Base-by-base conservation (phyloP, 2,113 vertebrate genomes). In the Nerophis lumbriciformis region DNA sequence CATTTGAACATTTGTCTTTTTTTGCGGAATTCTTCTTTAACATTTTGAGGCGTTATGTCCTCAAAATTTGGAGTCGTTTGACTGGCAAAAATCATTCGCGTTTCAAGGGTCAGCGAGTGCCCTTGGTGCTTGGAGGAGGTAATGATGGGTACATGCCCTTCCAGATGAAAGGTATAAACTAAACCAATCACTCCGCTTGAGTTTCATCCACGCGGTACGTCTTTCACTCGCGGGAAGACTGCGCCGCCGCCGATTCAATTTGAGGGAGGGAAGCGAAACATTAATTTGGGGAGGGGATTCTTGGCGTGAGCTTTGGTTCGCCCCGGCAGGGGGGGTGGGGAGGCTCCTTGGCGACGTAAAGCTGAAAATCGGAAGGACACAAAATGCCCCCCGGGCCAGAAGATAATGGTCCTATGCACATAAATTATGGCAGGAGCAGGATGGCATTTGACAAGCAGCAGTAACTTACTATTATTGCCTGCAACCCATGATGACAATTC, bases 391-490 rank as follows among this genome's bases (percentile, higher is more conserved):
- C 57, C 48, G 78, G 83, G 79, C 62, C 72, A 42, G 39, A 71
- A 83, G 77, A 84, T 79, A 83, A 74, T 73, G 70, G 72, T 69
- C 62, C 73, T 63, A 37, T 69, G 60, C 70, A 66, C 79, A 80
- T 86, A 85, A 85, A 86, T 88, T 82, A 85, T 63, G 53, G 72
- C 63, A 39, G 68, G 75, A 73, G 72, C 77, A 80, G 57, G 74
- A 67, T 83, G 76, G 72, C 69, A 78, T 59, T 69, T 88, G 81
- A 87, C 83, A 82, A 72, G 73, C 63, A 78, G 76, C 83, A 75
- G 80, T 83, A 85, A 88, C 78, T 87, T 85, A 83, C 76, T 72
- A 65, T 86, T 87, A 87, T 79, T 81, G 76, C 81, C 76, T 73
- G 76, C 69, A 75, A 78, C 76, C 56, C 53, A 80, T 82, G 78